Evolutionary conservation across 2,888 invertebrate species (phyloP), one percentile per base, ranked within the genome.

Genomic region (Merodon equestris): DNA sequence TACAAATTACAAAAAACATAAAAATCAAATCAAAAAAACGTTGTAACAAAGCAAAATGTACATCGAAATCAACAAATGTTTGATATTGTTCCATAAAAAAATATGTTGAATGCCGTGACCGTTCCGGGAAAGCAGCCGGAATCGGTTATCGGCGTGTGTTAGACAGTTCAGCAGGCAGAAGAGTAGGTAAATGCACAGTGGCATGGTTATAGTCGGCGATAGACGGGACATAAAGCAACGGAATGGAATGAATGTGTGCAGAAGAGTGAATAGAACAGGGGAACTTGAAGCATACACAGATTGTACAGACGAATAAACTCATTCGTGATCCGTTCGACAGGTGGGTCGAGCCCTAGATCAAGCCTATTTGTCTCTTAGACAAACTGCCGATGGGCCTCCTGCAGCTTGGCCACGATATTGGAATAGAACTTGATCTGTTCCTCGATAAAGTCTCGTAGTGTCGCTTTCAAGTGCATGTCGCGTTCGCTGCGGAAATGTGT

Each of bases 361-460:
- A n/a, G 40, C 48, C 44, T 17, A 19, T 7, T 58, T n/a, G n/a
- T n/a, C n/a, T n/a, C n/a, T 82, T 83, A 88, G 82, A 86, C 86
- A 83, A 91, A 91, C 56, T 90, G 89, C 42, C 85, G 87, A 72
- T 91, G 87, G 15, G 91, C 91, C 81, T 91, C 91, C 87, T 95
- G 93, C 83, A 96, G 89, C 86, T 93, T 93, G 53, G 91, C 91
- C 70, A 95, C 94, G 82, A 96, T 91, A 86, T 94, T 94, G 88
- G 95, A 94, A 90, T 98, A 98, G 90, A 98, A 99, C 61, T 91
- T 91, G 38, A 98, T 96, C 90, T 99, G 98, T 85, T 96, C 95
- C 82, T 90, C 91, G 71, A 99, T 91, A 88, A 96, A 98, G 77
- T 91, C 92, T 86, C 95, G 95, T 92, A 98, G 95, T 54, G 96